phyloP scores from a whole-genome alignment of 2,797 vertebrate genomes.

The Hybognathus amarus region DNA sequence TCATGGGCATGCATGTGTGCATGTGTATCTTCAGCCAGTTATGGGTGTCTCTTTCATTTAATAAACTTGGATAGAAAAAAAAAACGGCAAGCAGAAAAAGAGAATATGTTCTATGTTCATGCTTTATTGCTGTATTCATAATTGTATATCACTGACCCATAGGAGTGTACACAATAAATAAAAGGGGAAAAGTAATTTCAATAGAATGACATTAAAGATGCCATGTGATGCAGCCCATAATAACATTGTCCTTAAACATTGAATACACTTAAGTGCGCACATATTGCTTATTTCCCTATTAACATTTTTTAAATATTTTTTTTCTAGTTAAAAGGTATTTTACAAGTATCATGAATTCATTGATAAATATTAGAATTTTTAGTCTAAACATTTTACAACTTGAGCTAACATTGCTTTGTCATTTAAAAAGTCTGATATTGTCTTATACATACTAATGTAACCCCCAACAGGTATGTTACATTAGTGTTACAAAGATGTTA shows the following conservation, averaged over 20 bases:
- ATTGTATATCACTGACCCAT: background rate
- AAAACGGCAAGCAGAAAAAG: background rate
- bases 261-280: background rate
- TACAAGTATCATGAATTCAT: background rate
- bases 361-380: background rate
- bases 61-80: background rate
- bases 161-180: background rate
- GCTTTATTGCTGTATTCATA: background rate
- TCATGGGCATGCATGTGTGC: slow-evolving; percentile 37
- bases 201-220: background rate
- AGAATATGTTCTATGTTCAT: background rate
- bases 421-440: background rate
- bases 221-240: background rate
- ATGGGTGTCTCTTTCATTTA: slow-evolving; percentile 36
- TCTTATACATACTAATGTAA: background rate
- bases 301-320: background rate
- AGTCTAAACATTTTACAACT: slow-evolving; percentile 1
- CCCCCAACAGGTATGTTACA: no score
- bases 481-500: no score
- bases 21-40: slow-evolving; percentile 38
- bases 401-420: background rate
- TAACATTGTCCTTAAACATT: background rate
- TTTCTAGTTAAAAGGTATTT: background rate
- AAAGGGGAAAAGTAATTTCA: background rate
- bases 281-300: background rate